Percentiles rank a stretch among this genome's conserved stretches.
These are phyloP conservation scores for Patella ulyssiponensis DNA, from an alignment of 2,888 invertebrate genomes.

Conservation along the genomic window DNA sequence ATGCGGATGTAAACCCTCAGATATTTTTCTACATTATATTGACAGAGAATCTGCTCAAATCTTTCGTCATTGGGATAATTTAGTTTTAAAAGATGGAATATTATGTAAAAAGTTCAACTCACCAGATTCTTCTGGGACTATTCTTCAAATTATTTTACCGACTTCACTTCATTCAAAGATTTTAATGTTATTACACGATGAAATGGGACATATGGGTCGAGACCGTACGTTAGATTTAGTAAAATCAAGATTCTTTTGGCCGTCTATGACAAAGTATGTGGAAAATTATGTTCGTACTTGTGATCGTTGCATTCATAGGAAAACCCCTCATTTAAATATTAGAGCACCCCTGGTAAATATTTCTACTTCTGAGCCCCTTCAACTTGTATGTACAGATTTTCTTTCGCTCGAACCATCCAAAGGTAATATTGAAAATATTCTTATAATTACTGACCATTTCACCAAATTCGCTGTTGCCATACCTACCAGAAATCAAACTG, in stretches of 20 bases:
- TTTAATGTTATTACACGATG: slow-evolving; percentile 15
- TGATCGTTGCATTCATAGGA: slow-evolving; percentile 19
- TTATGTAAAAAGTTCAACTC: neutral
- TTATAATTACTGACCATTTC: slow-evolving; percentile 33
- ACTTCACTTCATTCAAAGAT: neutral
- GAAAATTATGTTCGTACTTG: slow-evolving; percentile 11
- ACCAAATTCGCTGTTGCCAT: slow-evolving; percentile 28
- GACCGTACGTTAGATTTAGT: slow-evolving; percentile 21
- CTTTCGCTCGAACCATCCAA: slow-evolving; percentile 28
- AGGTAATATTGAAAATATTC: slow-evolving; percentile 19
- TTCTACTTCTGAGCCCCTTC: slow-evolving; percentile 25
- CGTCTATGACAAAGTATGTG: slow-evolving; percentile 20
- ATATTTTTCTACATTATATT: neutral
- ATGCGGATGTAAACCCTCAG: neutral
- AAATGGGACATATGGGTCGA: slow-evolving; percentile 24
- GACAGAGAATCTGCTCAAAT: neutral
- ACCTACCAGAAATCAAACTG: slow-evolving; percentile 33
- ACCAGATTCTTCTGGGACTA: neutral
- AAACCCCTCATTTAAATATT: slow-evolving; percentile 10
- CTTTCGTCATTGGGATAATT: neutral
- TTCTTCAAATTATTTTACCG: slow-evolving; percentile 16
- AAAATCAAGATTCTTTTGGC: slow-evolving; percentile 21
- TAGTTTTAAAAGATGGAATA: neutral
- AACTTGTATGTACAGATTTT: slow-evolving; percentile 36
- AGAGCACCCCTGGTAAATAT: slow-evolving; percentile 23